Evolutionary conservation across 2,797 vertebrate genomes (phyloP), one percentile per base, ranked within the genome.

Genomic region (Lemur catta): DNA sequence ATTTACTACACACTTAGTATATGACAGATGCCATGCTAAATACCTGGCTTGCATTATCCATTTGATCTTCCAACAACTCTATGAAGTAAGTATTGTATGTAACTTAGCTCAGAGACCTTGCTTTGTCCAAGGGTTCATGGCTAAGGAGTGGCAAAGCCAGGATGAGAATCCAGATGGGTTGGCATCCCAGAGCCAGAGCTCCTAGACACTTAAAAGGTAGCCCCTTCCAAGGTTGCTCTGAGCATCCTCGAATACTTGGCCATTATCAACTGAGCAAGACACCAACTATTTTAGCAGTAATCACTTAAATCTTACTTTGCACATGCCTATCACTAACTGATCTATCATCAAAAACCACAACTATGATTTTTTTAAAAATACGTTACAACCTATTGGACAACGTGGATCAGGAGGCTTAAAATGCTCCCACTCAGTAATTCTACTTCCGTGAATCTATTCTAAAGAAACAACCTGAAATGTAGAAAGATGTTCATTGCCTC

Each of bases 401-500:
- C 4, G 14, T 26, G 52, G 30, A 30, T 43, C 5, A 86, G n/a
- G 48, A 35, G 26, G 38, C 72, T 91, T 57, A 79, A 84, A 88
- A 55, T 81, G 74, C 38, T 78, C 76, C 24, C 22, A 78, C 18
- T 48, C 35, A 52, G 26, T 59, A 55, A 93, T 69, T 57, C 8
- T 14, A 93, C 38, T 79, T 92, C 52, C 75, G 59, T 59, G 22
- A 79, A 65, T 28, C n/a, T 84, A 59, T 30, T 67, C 81, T 79
- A 95, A 88, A 87, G 43, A 97, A 94, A 91, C 55, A 79, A 90
- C 85, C 30, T 78, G 43, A 76, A 96, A 94, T 38, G 33, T 0
- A 63, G n/a, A 94, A 94, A 78, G 67, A 96, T 57, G 30, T 69
- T 89, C 59, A 80, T 46, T 15, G 7, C 80, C 46, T 91, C 38